A percentile compares a stretch with the other conserved stretches of the same genome.
Conservation (phyloP, 2,888 invertebrate genomes). For the Ormyrus thymus region DNA sequence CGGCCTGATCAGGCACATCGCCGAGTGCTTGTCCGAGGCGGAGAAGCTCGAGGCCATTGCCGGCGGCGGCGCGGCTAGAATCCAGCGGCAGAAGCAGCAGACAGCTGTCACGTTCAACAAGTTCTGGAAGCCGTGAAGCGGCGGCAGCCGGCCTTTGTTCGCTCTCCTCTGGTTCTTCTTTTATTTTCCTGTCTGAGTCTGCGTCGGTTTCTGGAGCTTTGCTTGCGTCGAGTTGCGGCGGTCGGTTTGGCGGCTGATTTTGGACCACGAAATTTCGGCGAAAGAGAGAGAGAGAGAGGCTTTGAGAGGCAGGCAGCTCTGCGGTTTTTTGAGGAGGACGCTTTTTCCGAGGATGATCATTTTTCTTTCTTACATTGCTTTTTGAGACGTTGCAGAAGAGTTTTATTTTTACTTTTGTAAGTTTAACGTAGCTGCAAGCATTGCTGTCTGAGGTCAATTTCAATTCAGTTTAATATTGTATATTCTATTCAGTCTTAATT, state of each 20-base stretch:
- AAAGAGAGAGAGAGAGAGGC: too few species aligned
- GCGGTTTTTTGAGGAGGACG: too few species aligned
- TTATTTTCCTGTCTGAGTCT: not conserved
- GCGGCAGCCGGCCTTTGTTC: not conserved
- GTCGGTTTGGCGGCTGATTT: slow-evolving; percentile 4
- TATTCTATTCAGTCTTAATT: too few species aligned
- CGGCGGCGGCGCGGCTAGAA: slow-evolving; percentile 22
- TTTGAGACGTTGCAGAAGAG: too few species aligned
- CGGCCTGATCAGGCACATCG: slow-evolving; percentile 71
- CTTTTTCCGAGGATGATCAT: too few species aligned
- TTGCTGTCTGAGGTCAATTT: too few species aligned
- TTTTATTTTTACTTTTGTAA: too few species aligned
- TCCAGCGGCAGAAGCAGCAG: slow-evolving; percentile 57
- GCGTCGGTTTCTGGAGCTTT: not conserved
- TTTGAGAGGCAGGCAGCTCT: too few species aligned
- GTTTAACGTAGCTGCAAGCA: too few species aligned
- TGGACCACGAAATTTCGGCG: slow-evolving; percentile 22
- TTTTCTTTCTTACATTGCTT: too few species aligned
- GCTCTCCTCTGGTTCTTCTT: slow-evolving; percentile 1
- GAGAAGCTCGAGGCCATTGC: slow-evolving; percentile 63
- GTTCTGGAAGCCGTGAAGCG: slow-evolving; percentile 65
- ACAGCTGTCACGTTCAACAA: slow-evolving; percentile 64
- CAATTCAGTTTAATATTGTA: too few species aligned
- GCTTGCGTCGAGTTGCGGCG: too few species aligned
- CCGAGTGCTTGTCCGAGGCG: slow-evolving; percentile 69